Percentiles rank a stretch among this genome's conserved stretches.
phyloP scores from a whole-genome alignment of 2,113 vertebrate genomes.

The Gallinago media region DNA sequence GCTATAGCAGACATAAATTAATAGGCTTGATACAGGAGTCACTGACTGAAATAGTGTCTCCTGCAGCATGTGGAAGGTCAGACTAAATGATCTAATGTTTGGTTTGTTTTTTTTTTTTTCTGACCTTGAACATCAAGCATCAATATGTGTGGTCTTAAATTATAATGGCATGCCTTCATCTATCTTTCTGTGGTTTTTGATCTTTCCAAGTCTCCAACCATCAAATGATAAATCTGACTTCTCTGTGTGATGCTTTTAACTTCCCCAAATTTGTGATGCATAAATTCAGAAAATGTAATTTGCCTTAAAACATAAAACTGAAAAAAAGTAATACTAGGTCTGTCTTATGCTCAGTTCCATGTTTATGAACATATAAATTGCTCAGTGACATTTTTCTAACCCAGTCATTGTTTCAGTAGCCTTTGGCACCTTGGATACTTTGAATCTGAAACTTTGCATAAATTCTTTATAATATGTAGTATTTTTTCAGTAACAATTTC shows the following conservation, averaged over 20 bases:
- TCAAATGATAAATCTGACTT: not conserved
- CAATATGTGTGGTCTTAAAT: not conserved
- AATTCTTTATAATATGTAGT: not conserved
- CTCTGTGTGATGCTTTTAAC: not conserved
- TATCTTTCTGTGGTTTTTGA: not conserved
- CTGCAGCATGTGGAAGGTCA: not conserved
- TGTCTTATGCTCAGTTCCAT: not conserved
- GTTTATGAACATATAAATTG: not conserved
- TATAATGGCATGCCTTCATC: not conserved
- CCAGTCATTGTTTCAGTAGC: not conserved
- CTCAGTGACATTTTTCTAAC: constrained; percentile 46
- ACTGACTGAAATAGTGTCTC: not conserved
- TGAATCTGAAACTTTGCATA: constrained; percentile 16
- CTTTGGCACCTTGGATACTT: constrained; percentile 12
- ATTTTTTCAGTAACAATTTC: not conserved
- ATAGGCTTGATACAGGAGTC: not conserved
- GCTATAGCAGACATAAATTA: not conserved
- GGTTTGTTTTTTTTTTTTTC: not conserved
- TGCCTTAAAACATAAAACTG: not conserved
- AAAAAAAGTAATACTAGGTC: not conserved
- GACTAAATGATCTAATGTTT: not conserved
- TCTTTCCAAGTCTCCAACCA: not conserved
- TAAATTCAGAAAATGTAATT: not conserved
- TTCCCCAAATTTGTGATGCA: not conserved
- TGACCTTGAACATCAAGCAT: not conserved